A percentile compares a stretch with the other conserved stretches of the same genome.
Evolutionary conservation across 37 sponge, comb jelly and placozoan species (phyloP).

Genomic region (Bolinopsis microptera): DNA sequence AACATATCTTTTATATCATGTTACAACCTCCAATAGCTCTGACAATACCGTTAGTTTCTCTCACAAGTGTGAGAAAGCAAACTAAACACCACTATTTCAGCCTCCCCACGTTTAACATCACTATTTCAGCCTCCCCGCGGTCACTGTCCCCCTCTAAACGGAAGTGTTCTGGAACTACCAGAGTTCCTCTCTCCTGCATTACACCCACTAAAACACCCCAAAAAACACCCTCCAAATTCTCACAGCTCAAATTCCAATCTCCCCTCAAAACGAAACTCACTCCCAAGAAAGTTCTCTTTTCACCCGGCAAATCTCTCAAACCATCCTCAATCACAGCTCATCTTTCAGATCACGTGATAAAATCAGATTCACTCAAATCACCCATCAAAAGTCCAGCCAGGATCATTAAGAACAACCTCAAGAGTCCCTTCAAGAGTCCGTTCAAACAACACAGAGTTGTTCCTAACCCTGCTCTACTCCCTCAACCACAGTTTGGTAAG

Average conservation of each 20-base stretch:
- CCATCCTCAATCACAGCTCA: background rate
- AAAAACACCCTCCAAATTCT: slow-evolving; percentile 8
- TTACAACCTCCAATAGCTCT: too few relatives aligned
- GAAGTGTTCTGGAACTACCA: background rate
- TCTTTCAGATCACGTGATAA: background rate
- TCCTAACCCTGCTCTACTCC: background rate
- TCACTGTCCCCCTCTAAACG: slow-evolving; percentile 27
- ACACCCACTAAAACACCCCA: slow-evolving; percentile 58
- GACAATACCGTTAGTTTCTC: too few relatives aligned
- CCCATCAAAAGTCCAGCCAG: slow-evolving; percentile 48
- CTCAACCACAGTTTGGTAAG: background rate
- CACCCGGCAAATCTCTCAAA: background rate
- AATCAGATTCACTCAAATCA: slow-evolving; percentile 37
- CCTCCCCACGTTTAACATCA: background rate
- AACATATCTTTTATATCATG: too few relatives aligned
- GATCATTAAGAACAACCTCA: background rate
- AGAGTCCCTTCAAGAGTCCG: slow-evolving; percentile 61
- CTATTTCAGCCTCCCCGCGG: slow-evolving; percentile 49
- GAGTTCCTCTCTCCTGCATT: slow-evolving; percentile 38
- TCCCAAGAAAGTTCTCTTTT: slow-evolving; percentile 19
- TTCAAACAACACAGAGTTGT: slow-evolving; percentile 46
- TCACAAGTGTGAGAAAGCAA: too few relatives aligned
- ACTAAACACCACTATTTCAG: too few relatives aligned
- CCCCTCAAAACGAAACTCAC: slow-evolving; percentile 23
- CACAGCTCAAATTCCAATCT: background rate